Evolutionary conservation across 2,797 vertebrate species (phyloP).

Genomic region (Distichodus sexfasciatus): DNA sequence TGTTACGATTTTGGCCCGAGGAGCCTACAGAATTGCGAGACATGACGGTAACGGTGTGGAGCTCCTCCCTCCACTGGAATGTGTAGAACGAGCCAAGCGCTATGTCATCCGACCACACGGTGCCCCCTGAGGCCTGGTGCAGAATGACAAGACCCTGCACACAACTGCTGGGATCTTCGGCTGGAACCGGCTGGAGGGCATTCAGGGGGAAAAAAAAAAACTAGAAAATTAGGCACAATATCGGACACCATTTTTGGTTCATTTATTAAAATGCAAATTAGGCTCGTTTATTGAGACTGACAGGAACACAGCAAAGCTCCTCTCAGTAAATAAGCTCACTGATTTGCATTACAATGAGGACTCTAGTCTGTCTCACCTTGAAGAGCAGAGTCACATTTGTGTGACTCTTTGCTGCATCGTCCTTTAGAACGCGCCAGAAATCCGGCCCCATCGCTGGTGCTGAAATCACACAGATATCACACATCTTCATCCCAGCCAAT

Average conservation of each 20-base stretch:
- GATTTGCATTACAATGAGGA: background rate
- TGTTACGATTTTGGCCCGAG: slow-evolving; percentile 80
- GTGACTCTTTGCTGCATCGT: slow-evolving; percentile 66
- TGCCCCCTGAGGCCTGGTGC: slow-evolving; percentile 61
- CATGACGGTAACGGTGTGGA: slow-evolving; percentile 76
- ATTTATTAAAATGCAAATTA: background rate
- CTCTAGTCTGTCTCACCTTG: slow-evolving; percentile 74
- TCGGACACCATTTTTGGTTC: background rate
- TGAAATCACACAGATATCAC: slow-evolving; percentile 56
- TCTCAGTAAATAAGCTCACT: background rate
- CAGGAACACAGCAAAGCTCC: background rate
- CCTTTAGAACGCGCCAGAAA: slow-evolving; percentile 83
- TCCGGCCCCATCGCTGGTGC: slow-evolving; percentile 87
- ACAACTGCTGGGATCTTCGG: slow-evolving; percentile 68
- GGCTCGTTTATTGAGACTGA: background rate
- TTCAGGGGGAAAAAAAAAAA: background rate
- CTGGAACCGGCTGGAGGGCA: slow-evolving; percentile 53
- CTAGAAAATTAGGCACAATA: background rate
- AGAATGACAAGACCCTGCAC: slow-evolving; percentile 77
- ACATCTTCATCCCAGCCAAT: background rate
- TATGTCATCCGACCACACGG: slow-evolving; percentile 61
- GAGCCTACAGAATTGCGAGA: slow-evolving; percentile 84
- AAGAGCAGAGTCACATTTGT: slow-evolving; percentile 85
- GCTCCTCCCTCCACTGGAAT: slow-evolving; percentile 77
- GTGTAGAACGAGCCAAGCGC: slow-evolving; percentile 70